Percentiles rank a stretch among this genome's conserved stretches.
phyloP scores from a whole-genome alignment of 1,140 invertebrate species.

The Tetragonula clypearis region DNA sequence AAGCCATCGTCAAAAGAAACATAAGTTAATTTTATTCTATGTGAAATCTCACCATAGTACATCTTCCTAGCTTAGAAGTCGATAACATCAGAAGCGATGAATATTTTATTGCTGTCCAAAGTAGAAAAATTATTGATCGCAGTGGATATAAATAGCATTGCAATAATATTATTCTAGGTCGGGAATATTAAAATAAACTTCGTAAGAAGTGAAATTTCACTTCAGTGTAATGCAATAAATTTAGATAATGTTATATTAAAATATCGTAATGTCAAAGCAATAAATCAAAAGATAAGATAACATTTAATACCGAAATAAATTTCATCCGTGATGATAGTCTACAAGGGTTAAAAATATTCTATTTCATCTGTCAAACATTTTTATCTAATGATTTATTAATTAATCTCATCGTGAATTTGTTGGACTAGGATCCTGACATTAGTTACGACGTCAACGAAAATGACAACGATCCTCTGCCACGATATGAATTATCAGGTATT shows the following conservation, averaged over 20 bases:
- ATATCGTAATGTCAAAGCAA: background rate
- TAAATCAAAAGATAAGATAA: background rate
- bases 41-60: background rate
- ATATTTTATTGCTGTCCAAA: background rate
- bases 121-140: background rate
- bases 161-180: too few species aligned
- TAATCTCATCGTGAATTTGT: background rate
- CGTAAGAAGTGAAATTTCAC: too few species aligned
- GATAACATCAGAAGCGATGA: background rate
- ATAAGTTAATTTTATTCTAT: background rate
- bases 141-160: too few species aligned
- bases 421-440: conserved; percentile 88
- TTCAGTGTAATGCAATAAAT: too few species aligned
- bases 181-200: too few species aligned
- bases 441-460: conserved; percentile 93
- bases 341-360: background rate
- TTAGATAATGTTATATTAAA: too few species aligned
- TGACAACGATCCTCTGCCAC: conserved; percentile 88
- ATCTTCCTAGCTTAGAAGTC: background rate
- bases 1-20: background rate
- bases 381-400: background rate
- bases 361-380: background rate
- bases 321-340: background rate
- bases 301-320: background rate
- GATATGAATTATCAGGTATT: conserved; percentile 83